phyloP scores from a whole-genome alignment of 2,113 vertebrate genomes.

The Pica pica region DNA sequence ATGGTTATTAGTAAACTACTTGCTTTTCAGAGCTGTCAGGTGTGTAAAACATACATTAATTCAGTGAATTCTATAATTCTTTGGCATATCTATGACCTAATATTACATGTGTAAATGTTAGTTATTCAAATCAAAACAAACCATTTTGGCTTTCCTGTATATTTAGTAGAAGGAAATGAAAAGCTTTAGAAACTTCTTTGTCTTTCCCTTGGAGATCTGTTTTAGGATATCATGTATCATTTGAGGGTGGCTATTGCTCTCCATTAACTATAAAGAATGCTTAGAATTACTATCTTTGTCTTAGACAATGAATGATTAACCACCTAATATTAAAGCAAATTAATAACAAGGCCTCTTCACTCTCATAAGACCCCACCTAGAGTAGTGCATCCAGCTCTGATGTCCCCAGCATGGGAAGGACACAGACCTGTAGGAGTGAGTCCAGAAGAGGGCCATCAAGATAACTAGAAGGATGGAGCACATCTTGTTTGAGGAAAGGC shows the following conservation, averaged over 20 bases:
- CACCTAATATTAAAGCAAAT: not conserved
- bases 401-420: not conserved
- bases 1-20: not conserved
- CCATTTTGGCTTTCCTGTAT: not conserved
- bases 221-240: not conserved
- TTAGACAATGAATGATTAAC: not conserved
- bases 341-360: not conserved
- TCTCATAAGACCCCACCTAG: fast-evolving
- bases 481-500: not conserved
- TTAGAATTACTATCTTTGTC: not conserved
- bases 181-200: not conserved
- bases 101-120: not conserved
- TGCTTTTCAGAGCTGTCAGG: not conserved
- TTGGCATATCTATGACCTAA: not conserved
- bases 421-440: not conserved
- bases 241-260: not conserved
- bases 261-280: not conserved
- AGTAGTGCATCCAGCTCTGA: not conserved
- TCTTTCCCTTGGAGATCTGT: not conserved
- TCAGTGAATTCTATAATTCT: not conserved
- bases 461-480: not conserved
- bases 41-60: not conserved
- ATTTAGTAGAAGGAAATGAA: not conserved
- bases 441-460: not conserved
- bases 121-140: not conserved